Base-by-base conservation (phyloP, 2,888 invertebrate genomes). In the Heteropelma amictum region DNA sequence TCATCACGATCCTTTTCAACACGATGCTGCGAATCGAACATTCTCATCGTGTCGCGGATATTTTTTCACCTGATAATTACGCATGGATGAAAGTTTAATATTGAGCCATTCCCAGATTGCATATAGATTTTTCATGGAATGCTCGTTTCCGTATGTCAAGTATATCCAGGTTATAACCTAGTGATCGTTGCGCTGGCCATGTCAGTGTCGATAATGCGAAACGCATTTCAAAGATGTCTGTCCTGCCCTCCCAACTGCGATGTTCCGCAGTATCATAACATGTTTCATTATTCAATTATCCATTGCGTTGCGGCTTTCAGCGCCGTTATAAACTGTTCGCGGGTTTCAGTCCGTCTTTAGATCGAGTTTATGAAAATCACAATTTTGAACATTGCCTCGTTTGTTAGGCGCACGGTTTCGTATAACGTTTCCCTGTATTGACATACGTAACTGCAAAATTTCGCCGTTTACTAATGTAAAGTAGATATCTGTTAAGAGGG, bases 401-500 rank as follows among this genome's bases (percentile, higher is more conserved):
- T 45, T 45, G 33, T 33, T 8, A n/a, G n/a, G n/a, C n/a, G n/a
- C 33, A n/a, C 30, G 10, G 0, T 7, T 1, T 33, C 8, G 33
- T 33, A 8, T 3, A 33, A 33, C n/a, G 8, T 33, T 33, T 8
- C 10, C 30, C 8, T 3, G 14, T 7, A 12, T 45, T 14, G 17
- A 10, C 38, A 58, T 68, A 35, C 64, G 51, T 64, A 21, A 33
- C 38, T 38, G 78, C 78, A 79, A 80, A 82, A 53, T 56, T 51
- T 83, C 76, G 79, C 77, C 78, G 78, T 78, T 80, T 77, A 85
- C 83, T 84, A 83, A 86, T 87, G 85, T 81, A 85, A 88, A 87
- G 88, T 85, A 87, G 82, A 86, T 84, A 86, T 87, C 84, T 84
- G 84, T 87, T 86, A 86, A 88, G 84, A 87, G 86, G 85, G 87